Base-by-base conservation (phyloP, 2,113 vertebrate species). In the Myrmophylax atrothorax region DNA sequence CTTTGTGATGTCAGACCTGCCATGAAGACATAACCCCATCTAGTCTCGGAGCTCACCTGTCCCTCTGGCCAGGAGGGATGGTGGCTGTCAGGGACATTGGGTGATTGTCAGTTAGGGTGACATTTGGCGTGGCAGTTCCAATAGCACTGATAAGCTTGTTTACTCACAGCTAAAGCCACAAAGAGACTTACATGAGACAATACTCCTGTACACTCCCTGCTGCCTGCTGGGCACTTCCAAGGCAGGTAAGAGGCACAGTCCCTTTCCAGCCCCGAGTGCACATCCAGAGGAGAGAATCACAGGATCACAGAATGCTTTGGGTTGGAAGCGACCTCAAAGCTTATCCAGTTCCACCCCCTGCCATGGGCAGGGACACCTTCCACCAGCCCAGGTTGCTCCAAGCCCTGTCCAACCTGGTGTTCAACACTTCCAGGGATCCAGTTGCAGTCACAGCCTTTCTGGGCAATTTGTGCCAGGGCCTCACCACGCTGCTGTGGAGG, bases 121-220 rank as follows among this genome's bases (percentile, higher is more conserved):
- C 35, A 37, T 50, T 59, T 72, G 22, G 16, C 58, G 83, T 83
- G 55, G 42, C 29, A 35, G 22, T 46, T 35, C 20, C 20, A 63
- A 38, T 2, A 44, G 53, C 22, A 46, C 44, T 15, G 77, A 73
- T 74, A 93, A 84, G 28, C 24, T 81, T 80, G 50, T 80, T 93
- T 87, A 53, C 42, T 66, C 59, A 35, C 29, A 81, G 18, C n/a
- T 89, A 64, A 40, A 37, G 33, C 52, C 53, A 89, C 37, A 53
- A n/a, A 73, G 59, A 9, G 14, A 62, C 5, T 62, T 69, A 10
- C 0, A 0, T 60, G 49, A 44, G 25, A 31, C 3, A 56, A 49
- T 16, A 13, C 24, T 75, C 24, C 66, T 18, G n/a, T 20, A 33
- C 0, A 6, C 29, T 68, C 9, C 38, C n/a, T 0, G 1, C 35